Percentiles rank a stretch among this genome's conserved stretches.
These are phyloP conservation scores for Bombus cullumanus DNA, from an alignment of 1,140 invertebrate genomes.

Conservation along the genomic window DNA sequence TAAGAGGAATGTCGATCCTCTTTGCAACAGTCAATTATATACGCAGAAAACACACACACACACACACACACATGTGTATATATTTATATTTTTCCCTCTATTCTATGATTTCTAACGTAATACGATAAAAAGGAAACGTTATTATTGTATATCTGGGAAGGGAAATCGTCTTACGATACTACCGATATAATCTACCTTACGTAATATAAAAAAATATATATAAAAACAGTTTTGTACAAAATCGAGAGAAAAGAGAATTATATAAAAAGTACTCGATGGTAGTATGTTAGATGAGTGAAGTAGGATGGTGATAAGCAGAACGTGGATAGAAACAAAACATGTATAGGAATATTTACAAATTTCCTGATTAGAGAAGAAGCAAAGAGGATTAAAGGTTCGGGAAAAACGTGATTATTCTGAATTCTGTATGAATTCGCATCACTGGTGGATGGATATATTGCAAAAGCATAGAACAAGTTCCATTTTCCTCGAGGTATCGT, in stretches of 20 bases:
- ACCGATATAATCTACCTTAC: slow-evolving; percentile 65
- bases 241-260: slow-evolving; percentile 79
- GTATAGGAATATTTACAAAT: slow-evolving; percentile 77
- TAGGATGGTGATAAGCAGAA: slow-evolving; percentile 38
- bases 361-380: slow-evolving; percentile 40
- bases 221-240: slow-evolving; percentile 83
- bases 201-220: slow-evolving; percentile 72
- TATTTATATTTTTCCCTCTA: slow-evolving; percentile 18
- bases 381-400: background rate
- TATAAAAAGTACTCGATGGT: slow-evolving; percentile 73
- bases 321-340: background rate
- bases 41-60: slow-evolving; percentile 21
- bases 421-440: slow-evolving; percentile 23
- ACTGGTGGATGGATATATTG: slow-evolving; percentile 51
- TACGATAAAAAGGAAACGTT: slow-evolving; percentile 72
- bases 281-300: slow-evolving; percentile 58
- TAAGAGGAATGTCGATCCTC: slow-evolving; percentile 36
- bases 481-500: slow-evolving; percentile 26
- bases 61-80: slow-evolving; percentile 28
- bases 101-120: slow-evolving; percentile 54
- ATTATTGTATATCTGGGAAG: slow-evolving; percentile 67
- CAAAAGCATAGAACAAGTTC: slow-evolving; percentile 47
- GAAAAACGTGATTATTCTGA: slow-evolving; percentile 17
- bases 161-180: slow-evolving; percentile 68
- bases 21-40: slow-evolving; percentile 69